These are phyloP conservation scores for Tinamus guttatus DNA, from an alignment of 2,113 vertebrate genomes.

Conservation along the genomic window DNA sequence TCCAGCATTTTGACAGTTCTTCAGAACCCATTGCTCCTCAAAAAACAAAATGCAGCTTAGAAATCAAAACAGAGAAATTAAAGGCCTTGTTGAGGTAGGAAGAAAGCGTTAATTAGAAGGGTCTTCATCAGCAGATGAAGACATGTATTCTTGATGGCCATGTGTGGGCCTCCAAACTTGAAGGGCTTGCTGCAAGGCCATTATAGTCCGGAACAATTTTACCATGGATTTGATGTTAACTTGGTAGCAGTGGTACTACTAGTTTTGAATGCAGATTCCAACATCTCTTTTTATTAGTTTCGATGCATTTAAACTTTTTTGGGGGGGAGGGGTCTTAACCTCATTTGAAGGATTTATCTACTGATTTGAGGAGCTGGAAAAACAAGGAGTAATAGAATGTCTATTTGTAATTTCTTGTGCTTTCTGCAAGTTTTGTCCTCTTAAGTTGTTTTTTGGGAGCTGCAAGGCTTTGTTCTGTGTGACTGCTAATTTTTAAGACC, in stretches of 20 bases:
- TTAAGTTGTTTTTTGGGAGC: neutral
- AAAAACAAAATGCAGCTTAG: neutral
- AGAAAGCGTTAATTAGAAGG: neutral
- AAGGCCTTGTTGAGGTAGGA: neutral
- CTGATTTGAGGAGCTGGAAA: neutral
- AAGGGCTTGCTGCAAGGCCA: neutral
- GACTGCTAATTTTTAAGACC: neutral
- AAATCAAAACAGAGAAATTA: neutral
- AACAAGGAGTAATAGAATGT: neutral
- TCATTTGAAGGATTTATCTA: neutral
- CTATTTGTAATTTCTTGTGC: neutral
- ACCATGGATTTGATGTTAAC: neutral
- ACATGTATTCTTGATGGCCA: neutral
- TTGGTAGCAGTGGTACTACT: neutral
- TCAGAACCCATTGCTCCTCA: neutral
- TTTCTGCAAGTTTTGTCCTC: neutral
- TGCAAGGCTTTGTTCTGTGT: neutral
- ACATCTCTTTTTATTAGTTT: neutral
- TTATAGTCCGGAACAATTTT: neutral
- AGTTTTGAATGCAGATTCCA: neutral
- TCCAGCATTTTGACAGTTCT: rapidly evolving
- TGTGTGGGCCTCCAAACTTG: neutral
- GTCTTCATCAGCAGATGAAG: neutral
- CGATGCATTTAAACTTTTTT: neutral
- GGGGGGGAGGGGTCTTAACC: too few species aligned